phyloP scores from a whole-genome alignment of 2,888 invertebrate genomes.

The Acheta domesticus region DNA sequence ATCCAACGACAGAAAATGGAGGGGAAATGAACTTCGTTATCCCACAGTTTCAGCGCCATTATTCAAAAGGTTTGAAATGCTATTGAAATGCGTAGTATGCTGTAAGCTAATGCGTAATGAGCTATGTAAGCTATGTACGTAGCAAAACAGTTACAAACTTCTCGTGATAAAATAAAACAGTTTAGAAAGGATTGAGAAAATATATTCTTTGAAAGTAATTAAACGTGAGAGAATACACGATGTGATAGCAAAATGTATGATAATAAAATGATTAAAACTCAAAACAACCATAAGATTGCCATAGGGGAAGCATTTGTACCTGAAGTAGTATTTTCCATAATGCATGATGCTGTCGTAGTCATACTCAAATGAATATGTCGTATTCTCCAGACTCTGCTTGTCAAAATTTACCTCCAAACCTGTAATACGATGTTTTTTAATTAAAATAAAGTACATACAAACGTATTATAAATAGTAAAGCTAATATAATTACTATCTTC shows the following conservation, averaged over 20 bases:
- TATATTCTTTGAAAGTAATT: too few relatives aligned
- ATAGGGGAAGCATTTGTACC: slow-evolving; percentile 40
- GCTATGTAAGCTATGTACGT: too few relatives aligned
- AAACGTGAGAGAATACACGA: too few relatives aligned
- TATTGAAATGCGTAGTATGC: too few relatives aligned
- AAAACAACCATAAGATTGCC: slow-evolving; percentile 20
- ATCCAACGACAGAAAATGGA: not conserved
- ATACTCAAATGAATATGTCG: slow-evolving; percentile 66
- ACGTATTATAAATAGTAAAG: not conserved
- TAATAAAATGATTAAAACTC: too few relatives aligned
- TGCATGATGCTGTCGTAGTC: slow-evolving; percentile 79
- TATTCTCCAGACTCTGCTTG: slow-evolving; percentile 60
- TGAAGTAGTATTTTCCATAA: slow-evolving; percentile 64
- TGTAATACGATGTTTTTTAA: slow-evolving; percentile 43
- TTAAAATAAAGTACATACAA: not conserved
- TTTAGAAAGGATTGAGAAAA: too few relatives aligned
- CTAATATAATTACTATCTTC: not conserved
- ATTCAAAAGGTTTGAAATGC: too few relatives aligned
- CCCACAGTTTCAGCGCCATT: too few relatives aligned
- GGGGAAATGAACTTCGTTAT: not conserved
- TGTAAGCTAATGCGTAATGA: too few relatives aligned
- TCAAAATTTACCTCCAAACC: slow-evolving; percentile 62
- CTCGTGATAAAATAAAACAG: too few relatives aligned
- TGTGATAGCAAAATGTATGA: too few relatives aligned
- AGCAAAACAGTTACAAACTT: too few relatives aligned